These are phyloP conservation scores for Esox masquinongy DNA, from an alignment of 2,797 vertebrate genomes.

Conservation along the genomic window DNA sequence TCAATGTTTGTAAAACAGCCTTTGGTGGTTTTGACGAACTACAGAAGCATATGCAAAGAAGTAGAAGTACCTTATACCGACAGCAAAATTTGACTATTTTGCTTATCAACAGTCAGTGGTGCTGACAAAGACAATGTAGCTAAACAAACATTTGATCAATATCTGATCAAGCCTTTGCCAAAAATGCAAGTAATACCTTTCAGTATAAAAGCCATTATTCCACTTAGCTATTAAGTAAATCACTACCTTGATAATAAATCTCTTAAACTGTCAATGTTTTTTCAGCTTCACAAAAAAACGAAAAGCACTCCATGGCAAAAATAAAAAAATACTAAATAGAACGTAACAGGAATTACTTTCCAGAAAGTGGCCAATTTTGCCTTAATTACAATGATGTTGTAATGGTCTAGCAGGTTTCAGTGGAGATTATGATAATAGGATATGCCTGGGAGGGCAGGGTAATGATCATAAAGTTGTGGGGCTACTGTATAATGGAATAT, in stretches of 20 bases:
- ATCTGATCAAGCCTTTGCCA: not conserved
- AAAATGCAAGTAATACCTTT: not conserved
- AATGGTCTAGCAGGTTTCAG: slow-evolving; percentile 29
- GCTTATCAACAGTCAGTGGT: not conserved
- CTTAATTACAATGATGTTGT: slow-evolving; percentile 19
- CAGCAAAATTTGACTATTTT: not conserved
- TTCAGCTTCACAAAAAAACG: not conserved
- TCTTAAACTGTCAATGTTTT: not conserved
- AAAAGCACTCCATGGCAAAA: not conserved
- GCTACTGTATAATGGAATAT: slow-evolving; percentile 21
- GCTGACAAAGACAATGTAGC: not conserved
- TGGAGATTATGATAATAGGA: slow-evolving; percentile 16
- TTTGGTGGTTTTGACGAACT: too few relatives aligned
- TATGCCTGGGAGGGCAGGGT: slow-evolving; percentile 15
- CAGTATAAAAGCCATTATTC: not conserved
- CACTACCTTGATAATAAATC: not conserved
- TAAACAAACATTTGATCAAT: not conserved
- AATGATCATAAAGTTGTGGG: slow-evolving; percentile 26
- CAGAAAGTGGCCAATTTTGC: slow-evolving; percentile 5
- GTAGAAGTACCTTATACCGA: too few relatives aligned
- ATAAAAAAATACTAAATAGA: not conserved
- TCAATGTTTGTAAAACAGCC: too few relatives aligned
- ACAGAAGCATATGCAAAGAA: too few relatives aligned
- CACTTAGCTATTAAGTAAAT: not conserved
- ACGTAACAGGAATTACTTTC: not conserved